phyloP scores from a whole-genome alignment of 1,140 invertebrate genomes.

The Drosophila insularis region DNA sequence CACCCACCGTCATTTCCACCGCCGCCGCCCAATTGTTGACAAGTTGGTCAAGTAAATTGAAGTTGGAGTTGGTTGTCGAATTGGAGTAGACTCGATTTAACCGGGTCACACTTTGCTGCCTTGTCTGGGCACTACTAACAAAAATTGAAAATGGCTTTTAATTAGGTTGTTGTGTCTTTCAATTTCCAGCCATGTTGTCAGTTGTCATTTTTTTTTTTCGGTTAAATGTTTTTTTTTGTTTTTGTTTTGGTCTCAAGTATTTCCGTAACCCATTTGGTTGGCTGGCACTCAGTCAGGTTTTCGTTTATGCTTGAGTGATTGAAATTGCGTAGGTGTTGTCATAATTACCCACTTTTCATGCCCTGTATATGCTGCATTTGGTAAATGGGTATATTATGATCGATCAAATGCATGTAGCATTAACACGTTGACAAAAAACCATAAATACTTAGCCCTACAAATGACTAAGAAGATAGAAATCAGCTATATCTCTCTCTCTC shows the following conservation, averaged over 20 bases:
- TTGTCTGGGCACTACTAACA: slow-evolving; percentile 41
- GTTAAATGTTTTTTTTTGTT: slow-evolving; percentile 1
- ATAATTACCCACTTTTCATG: slow-evolving; percentile 9
- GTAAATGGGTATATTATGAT: not conserved
- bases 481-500: no score
- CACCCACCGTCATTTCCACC: no score
- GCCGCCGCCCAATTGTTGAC: not conserved
- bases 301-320: slow-evolving; percentile 15
- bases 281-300: slow-evolving; percentile 2
- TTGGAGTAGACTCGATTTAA: slow-evolving; percentile 16
- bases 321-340: slow-evolving; percentile 19
- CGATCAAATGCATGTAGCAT: not conserved
- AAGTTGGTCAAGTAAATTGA: not conserved
- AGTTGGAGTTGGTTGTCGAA: not conserved
- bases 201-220: no score
- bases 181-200: not conserved
- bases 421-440: not conserved
- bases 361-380: not conserved
- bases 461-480: no score
- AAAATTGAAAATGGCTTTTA: slow-evolving; percentile 67
- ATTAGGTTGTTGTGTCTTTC: slow-evolving; percentile 45
- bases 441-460: no score
- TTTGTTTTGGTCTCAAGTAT: slow-evolving; percentile 1
- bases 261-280: slow-evolving; percentile 15
- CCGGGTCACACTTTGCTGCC: slow-evolving; percentile 44